Evolutionary conservation across 2,797 vertebrate genomes (phyloP), one percentile per base, ranked within the genome.

Genomic region (Arremon aurantiirostris): DNA sequence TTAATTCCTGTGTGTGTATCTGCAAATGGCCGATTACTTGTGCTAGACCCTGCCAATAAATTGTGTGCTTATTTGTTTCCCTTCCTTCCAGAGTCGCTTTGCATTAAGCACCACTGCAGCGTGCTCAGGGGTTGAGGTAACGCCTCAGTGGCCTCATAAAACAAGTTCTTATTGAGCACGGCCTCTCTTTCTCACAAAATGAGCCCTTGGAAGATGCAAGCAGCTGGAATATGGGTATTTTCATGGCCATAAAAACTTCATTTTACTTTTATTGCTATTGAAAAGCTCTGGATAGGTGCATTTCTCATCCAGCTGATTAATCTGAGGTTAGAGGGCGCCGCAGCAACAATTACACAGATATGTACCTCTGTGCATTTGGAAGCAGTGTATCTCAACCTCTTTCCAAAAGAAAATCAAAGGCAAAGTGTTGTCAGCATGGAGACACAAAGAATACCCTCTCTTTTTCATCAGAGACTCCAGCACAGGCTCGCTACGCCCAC

Each of bases 181-280:
- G 66, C 61, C 76, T 52, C 53, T 78, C 75, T 81, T 95, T 64
- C 76, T 94, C 7, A 3, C 50, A 65, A 72, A 80, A 93, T 37
- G 50, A 95, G 77, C 82, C 46, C 82, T 81, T 66, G 60, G 76
- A 95, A 93, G 85, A 90, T 41, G 73, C 64, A 39, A 82, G 83
- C 49, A 95, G 80, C 85, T 95, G 93, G 82, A 82, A 89, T 94
- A 88, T 47, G 77, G n/a, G 44, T 86, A 88, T 73, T 90, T 93
- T 93, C 55, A 35, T 24, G 44, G 76, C 44, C 41, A 20, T 64
- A 87, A 94, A 95, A 82, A 84, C n/a, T 78, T 94, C 32, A 39
- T 79, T 92, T 87, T 66, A 59, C 83, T 92, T 94, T 94, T 89
- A 76, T 83, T 92, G 55, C 70, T 81, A 46, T 64, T 64, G 77